Evolutionary conservation across 2,888 invertebrate genomes (phyloP).

Genomic region (Lacanobia oleracea): DNA sequence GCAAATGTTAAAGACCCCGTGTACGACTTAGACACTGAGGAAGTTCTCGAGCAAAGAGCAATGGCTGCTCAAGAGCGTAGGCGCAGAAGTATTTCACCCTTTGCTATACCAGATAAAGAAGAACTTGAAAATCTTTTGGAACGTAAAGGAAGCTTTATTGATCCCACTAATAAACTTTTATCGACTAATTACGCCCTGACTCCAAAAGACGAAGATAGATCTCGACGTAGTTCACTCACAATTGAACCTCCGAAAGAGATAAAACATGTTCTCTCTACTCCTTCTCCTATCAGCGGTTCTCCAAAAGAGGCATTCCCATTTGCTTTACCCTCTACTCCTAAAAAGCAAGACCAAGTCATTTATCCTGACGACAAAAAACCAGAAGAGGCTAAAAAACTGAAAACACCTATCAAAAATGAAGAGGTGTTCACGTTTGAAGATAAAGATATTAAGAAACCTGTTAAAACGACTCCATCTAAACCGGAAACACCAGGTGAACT

Average conservation of each 20-base stretch:
- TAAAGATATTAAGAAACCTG: constrained; percentile 73
- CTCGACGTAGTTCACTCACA: constrained; percentile 80
- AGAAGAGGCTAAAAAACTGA: constrained; percentile 71
- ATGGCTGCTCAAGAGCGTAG: constrained; percentile 85
- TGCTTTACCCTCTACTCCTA: constrained; percentile 79
- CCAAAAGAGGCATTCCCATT: constrained; percentile 82
- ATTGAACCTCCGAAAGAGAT: constrained; percentile 75
- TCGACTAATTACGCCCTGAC: constrained; percentile 84
- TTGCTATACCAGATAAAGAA: constrained; percentile 86
- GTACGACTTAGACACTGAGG: constrained; percentile 86
- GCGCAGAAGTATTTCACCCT: constrained; percentile 88
- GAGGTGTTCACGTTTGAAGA: constrained; percentile 80
- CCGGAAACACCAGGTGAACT: constrained; percentile 79
- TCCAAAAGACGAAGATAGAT: constrained; percentile 83
- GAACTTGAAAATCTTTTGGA: constrained; percentile 76
- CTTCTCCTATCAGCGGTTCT: constrained; percentile 76
- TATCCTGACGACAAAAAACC: constrained; percentile 79
- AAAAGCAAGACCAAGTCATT: constrained; percentile 82
- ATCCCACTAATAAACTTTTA: constrained; percentile 87
- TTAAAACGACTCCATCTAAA: constrained; percentile 73
- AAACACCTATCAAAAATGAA: constrained; percentile 78
- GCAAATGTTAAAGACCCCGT: constrained; percentile 84
- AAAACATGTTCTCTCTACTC: constrained; percentile 77
- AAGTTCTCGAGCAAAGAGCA: constrained; percentile 86
- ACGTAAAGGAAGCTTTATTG: constrained; percentile 88